Evolutionary conservation across 2,797 vertebrate species (phyloP).

Genomic region (Forpus xanthops): DNA sequence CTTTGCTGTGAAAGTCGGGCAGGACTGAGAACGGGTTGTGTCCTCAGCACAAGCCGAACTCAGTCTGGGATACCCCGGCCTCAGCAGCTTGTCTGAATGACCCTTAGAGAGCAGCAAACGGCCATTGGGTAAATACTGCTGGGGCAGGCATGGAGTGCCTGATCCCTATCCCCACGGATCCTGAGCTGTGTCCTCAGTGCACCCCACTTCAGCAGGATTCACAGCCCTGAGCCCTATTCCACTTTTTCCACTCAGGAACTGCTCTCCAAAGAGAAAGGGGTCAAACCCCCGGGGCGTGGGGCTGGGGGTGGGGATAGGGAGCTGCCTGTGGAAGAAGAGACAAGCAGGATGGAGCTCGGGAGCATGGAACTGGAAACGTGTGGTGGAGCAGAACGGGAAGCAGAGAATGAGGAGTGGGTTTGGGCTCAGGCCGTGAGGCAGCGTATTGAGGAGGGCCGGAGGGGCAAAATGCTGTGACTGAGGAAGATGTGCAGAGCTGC

Average conservation of each 20-base stretch:
- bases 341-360: background rate
- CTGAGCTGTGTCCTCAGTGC: background rate
- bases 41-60: background rate
- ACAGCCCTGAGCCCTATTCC: background rate
- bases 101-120: background rate
- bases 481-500: background rate
- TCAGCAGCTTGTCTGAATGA: background rate
- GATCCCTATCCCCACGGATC: background rate
- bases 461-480: background rate
- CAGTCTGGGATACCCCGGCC: background rate
- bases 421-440: background rate
- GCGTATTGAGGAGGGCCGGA: background rate
- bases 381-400: background rate
- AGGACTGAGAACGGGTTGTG: background rate
- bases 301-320: background rate
- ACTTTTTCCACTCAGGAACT: background rate
- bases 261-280: background rate
- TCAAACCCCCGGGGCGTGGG: rapidly evolving
- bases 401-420: background rate
- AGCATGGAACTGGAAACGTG: background rate
- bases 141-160: background rate
- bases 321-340: background rate
- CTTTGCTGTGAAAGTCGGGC: background rate
- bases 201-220: rapidly evolving
- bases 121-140: rapidly evolving